These are phyloP conservation scores for Anolis carolinensis DNA, from an alignment of 2,113 vertebrate species.

Conservation along the genomic window DNA sequence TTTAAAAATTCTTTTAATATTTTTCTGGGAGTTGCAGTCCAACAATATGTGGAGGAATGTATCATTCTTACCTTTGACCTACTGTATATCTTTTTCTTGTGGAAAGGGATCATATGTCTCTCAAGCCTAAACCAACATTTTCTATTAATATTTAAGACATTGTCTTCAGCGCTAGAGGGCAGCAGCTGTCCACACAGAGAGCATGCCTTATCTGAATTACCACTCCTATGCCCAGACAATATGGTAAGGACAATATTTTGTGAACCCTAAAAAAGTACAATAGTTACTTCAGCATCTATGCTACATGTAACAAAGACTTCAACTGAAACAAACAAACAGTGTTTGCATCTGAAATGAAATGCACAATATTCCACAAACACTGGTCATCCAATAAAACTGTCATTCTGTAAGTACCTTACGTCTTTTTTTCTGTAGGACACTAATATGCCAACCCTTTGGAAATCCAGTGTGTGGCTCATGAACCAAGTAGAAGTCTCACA, in stretches of 20 bases:
- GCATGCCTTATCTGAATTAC: no score
- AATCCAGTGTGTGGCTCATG: neutral
- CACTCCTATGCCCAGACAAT: neutral
- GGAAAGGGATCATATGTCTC: neutral
- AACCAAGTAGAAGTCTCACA: no score
- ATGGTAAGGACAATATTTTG: neutral
- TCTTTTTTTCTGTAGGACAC: neutral
- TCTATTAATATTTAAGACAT: neutral
- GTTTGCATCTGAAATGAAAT: neutral
- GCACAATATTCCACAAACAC: neutral
- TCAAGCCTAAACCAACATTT: neutral
- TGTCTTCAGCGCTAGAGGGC: constrained; percentile 21
- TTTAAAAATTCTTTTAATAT: no score
- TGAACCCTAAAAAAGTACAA: neutral
- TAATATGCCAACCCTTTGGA: neutral
- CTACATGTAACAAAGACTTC: neutral
- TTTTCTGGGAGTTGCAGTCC: no score
- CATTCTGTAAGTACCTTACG: neutral
- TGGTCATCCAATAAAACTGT: neutral
- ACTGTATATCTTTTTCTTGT: no score
- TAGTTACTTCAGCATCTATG: neutral
- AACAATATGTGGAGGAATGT: no score
- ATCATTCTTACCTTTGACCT: neutral
- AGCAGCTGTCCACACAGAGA: neutral
- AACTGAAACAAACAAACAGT: neutral